Conservation (phyloP, 2,888 invertebrate species). For the Himalopsyche japonica region DNA sequence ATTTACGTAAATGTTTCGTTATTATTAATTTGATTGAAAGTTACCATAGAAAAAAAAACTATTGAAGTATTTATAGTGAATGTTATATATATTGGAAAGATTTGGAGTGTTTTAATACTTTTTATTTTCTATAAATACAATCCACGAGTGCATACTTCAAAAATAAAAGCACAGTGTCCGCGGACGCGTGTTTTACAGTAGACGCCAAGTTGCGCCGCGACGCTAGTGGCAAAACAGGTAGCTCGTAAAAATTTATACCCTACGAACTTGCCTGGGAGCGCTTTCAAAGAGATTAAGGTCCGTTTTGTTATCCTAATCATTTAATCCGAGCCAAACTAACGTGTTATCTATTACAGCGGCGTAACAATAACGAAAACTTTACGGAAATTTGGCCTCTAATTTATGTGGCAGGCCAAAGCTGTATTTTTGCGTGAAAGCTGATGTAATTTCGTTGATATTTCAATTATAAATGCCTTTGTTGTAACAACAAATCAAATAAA, state of each 20-base stretch:
- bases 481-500: too few species aligned
- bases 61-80: too few species aligned
- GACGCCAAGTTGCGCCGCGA: not conserved
- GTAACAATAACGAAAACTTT: not conserved
- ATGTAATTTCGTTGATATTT: not conserved
- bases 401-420: not conserved
- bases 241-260: constrained; percentile 14
- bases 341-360: not conserved
- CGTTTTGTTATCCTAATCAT: constrained; percentile 13
- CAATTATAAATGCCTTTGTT: too few species aligned
- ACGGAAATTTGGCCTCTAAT: not conserved
- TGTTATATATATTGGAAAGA: too few species aligned
- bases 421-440: not conserved
- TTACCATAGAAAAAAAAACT: too few species aligned
- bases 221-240: not conserved
- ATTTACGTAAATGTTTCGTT: too few species aligned
- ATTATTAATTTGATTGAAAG: too few species aligned
- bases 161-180: not conserved
- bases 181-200: not conserved
- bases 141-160: too few species aligned
- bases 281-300: constrained; percentile 13
- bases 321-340: constrained; percentile 2
- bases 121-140: too few species aligned
- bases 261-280: not conserved
- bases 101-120: too few species aligned